A percentile compares a stretch with the other conserved stretches of the same genome.
These are phyloP conservation scores for Pyxicephalus adspersus DNA, from an alignment of 2,113 vertebrate species.

Conservation along the genomic window DNA sequence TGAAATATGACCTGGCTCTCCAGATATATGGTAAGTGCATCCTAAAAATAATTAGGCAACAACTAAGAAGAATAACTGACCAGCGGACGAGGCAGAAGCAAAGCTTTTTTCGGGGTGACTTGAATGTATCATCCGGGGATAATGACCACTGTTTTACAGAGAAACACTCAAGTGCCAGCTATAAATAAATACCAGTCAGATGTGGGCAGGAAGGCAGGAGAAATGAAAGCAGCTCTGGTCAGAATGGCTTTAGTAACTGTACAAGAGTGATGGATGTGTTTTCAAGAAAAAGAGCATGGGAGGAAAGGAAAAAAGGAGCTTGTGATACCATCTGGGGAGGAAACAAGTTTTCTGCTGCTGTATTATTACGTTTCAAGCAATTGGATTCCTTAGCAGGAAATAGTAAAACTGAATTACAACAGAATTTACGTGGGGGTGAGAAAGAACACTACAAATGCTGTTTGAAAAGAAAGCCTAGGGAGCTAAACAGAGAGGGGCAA, in stretches of 20 bases:
- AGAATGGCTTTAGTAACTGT: constrained; percentile 39
- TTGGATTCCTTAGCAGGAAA: constrained; percentile 52
- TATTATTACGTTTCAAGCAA: constrained; percentile 51
- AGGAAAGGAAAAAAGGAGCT: constrained; percentile 25
- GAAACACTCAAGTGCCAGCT: constrained; percentile 34
- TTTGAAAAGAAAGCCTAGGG: not conserved
- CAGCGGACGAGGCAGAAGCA: not conserved
- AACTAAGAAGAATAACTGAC: not conserved
- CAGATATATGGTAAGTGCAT: constrained; percentile 37
- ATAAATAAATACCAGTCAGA: constrained; percentile 50
- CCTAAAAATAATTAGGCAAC: constrained; percentile 47
- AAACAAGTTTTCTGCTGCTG: constrained; percentile 47
- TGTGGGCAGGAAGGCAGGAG: constrained; percentile 21
- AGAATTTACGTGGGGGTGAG: constrained; percentile 38
- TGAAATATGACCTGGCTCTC: constrained; percentile 5
- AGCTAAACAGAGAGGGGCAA: not conserved
- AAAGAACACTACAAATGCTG: constrained; percentile 21
- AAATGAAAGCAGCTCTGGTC: constrained; percentile 35
- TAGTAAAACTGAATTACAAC: constrained; percentile 38
- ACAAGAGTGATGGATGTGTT: constrained; percentile 52
- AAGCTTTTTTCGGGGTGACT: not conserved
- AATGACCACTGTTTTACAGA: constrained; percentile 42
- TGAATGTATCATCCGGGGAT: constrained; percentile 14
- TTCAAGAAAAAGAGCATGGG: constrained; percentile 15
- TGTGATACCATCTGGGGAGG: constrained; percentile 42